Conservation (phyloP, 2,113 vertebrate species). For the Penelope pileata region DNA sequence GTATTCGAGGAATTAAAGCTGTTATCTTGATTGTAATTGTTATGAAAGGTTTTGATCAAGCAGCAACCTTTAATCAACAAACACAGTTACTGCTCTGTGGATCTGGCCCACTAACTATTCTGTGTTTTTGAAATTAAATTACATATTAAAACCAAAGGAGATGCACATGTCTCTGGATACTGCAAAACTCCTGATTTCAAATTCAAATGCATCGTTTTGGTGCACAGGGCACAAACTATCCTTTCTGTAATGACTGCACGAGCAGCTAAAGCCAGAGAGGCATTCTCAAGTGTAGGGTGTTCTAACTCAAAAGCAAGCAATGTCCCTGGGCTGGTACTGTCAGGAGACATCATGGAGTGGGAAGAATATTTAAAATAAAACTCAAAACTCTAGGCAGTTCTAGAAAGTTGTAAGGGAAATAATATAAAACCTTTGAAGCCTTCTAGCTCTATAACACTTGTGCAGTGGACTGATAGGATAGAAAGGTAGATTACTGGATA, state of each 20-base stretch:
- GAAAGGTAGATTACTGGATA: not conserved
- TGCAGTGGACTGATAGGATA: not conserved
- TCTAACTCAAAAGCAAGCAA: slow-evolving; percentile 43
- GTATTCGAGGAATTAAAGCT: not conserved
- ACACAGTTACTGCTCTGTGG: not conserved
- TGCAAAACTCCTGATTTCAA: not conserved
- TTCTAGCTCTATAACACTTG: not conserved
- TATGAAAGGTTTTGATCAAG: not conserved
- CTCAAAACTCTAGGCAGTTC: slow-evolving; percentile 2
- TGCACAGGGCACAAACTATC: not conserved
- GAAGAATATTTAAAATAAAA: slow-evolving; percentile 14
- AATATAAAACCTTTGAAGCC: not conserved
- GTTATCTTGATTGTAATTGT: slow-evolving; percentile 3
- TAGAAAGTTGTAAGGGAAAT: not conserved
- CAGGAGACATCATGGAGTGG: slow-evolving; percentile 20
- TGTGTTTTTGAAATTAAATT: not conserved
- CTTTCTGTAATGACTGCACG: not conserved
- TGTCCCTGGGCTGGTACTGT: slow-evolving; percentile 13
- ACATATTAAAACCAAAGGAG: not conserved
- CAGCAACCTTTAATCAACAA: not conserved
- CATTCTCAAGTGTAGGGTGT: not conserved
- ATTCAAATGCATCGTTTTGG: not conserved
- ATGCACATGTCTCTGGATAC: not conserved
- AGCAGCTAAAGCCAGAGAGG: slow-evolving; percentile 41
- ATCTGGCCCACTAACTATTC: not conserved